Base-by-base conservation (phyloP, 64 coral and sea anemone species). In the Pachyseris speciosa region DNA sequence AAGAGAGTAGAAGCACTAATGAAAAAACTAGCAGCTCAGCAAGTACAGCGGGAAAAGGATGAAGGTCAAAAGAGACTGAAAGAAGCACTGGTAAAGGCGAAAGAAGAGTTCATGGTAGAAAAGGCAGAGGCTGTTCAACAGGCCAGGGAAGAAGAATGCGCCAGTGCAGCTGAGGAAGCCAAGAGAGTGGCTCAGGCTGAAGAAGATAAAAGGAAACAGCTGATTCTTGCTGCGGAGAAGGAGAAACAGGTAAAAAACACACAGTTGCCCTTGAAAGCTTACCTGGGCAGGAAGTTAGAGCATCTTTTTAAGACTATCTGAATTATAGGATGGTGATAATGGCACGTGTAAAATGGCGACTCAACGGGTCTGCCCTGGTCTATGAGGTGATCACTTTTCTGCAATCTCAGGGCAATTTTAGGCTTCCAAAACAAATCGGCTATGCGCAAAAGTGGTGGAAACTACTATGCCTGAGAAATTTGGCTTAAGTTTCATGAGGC, bases 1-100 rank as follows among this genome's bases (percentile, higher is more conserved):
- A 99, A 89, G 34, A 84, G 90, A 73, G 93, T 99, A 0, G 97
- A 99, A 78, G 97, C 97, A 41, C 67, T 90, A 41, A 99, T 95
- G 97, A 99, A 95, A 71, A 95, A 99, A 67, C 87, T 93, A 28
- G 93, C 97, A 40, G 85, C 84, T 28, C 93, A 99, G 36, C 89
- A 93, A 87, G 89, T 99, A 25, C 93, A 99, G 22, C 85, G 90
- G 37, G 97, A 95, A 72, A 95, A 95, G 22, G 90, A 99, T 10
- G 93, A 91, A 38, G 94, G 94, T 34, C 49, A 99, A 66, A 88
- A 72, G 29, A 92, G 90, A 69, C 83, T 95, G 41, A 44, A 86
- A 34, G 86, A 86, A 30, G 97, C 97, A 20, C 80, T 99, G 19
- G 45, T 45, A 41, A 80, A 90, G 39, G 90, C 86, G 13, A 92